phyloP scores from a whole-genome alignment of 2,888 invertebrate species.

The Andrena dorsata region DNA sequence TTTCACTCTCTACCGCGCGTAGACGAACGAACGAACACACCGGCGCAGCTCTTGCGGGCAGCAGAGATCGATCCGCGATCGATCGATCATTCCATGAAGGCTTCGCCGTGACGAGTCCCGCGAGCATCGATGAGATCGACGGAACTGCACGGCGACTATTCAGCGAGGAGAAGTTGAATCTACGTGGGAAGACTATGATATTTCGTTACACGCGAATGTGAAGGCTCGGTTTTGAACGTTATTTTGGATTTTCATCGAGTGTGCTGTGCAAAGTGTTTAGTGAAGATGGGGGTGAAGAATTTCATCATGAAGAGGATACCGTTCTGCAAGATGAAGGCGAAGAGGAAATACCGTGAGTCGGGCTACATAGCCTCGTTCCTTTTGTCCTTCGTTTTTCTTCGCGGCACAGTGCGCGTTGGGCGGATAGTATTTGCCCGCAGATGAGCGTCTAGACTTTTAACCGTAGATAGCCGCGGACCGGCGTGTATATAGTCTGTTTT shows the following conservation, averaged over 20 bases:
- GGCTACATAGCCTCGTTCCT: neutral
- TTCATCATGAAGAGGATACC: slow-evolving; percentile 81
- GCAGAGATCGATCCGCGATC: slow-evolving; percentile 3
- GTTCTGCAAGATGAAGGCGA: slow-evolving; percentile 79
- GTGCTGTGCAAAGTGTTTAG: neutral
- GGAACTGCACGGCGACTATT: neutral
- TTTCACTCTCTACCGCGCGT: neutral
- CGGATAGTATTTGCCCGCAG: neutral
- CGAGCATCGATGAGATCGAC: neutral
- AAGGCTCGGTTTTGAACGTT: neutral
- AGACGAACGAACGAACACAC: slow-evolving; percentile 46
- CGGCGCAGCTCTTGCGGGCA: neutral
- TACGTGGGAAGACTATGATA: neutral
- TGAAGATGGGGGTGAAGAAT: slow-evolving; percentile 81
- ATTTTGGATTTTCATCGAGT: neutral
- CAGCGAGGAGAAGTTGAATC: neutral
- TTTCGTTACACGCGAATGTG: neutral
- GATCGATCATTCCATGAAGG: neutral
- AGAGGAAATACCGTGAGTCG: slow-evolving; percentile 77
- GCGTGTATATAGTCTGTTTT: slow-evolving; percentile 17
- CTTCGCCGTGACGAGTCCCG: neutral
- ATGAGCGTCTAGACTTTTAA: slow-evolving; percentile 1
- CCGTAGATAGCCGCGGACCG: slow-evolving; percentile 9
- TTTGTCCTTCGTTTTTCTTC: no score
- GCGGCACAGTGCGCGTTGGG: no score